Base-by-base conservation (phyloP, 2,113 vertebrate species). In the Coregonus clupeaformis region DNA sequence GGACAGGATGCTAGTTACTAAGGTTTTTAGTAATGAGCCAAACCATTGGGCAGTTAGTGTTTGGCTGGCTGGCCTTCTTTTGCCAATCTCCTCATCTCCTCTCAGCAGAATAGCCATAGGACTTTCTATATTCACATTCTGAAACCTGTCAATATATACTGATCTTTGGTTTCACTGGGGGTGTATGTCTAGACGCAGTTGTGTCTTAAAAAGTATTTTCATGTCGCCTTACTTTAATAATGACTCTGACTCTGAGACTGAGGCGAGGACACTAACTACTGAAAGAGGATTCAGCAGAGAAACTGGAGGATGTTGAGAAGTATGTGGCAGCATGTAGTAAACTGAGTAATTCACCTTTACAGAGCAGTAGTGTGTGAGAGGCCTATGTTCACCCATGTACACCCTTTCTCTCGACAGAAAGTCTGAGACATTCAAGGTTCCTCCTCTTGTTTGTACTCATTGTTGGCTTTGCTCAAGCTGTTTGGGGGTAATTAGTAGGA, bases 131-230 rank as follows among this genome's bases (percentile, higher is more conserved):
- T 72, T 69, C 13, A 57, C 45, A 14, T 63, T 42, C n/a, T 7
- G 29, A 76, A 67, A 1, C 29, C 70, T 76, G 84, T 91, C 88
- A 80, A 90, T 92, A 88, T 7, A 13, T 84, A 91, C 88, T 3
- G 89, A 90, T 88, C 72, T 71, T 74, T 76, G 80, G 81, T 80
- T 85, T 80, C 55, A 68, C 78, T 66, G 79, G 78, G 82, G 74
- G 89, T 76, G 68, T 60, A 14, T 9, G 86, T 88, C 88, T 88
- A 90, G 87, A 90, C 90, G 74, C 67, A 82, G 59, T 55, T 72
- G 77, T 78, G 77, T 85, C 78, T 82, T 66, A 73, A 72, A 77
- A 81, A 82, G 75, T 73, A 84, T 62, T 74, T 75, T 25, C 20
- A 18, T 68, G 22, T 5, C 65, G 24, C 73, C 66, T 4, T 68